Evolutionary conservation across 2,113 vertebrate genomes (phyloP).

Genomic region (Semnornis frantzii): DNA sequence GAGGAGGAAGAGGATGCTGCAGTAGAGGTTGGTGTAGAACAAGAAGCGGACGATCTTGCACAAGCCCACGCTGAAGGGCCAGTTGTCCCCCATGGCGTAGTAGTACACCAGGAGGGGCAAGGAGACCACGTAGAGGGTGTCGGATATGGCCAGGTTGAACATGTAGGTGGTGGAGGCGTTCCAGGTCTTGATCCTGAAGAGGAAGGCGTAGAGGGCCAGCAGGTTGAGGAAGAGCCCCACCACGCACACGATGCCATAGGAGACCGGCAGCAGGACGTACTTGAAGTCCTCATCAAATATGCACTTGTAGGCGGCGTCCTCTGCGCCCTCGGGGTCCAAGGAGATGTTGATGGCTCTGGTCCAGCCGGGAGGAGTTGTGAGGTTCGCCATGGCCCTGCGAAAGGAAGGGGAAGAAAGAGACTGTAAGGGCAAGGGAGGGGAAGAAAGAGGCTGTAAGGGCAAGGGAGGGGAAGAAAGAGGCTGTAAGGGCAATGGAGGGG

Average conservation of each 20-base stretch:
- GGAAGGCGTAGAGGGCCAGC: constrained; percentile 84
- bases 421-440: background rate
- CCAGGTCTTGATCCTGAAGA: constrained; percentile 92
- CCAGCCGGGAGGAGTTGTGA: constrained; percentile 3
- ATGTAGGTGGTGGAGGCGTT: constrained; percentile 93
- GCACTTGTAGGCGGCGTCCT: constrained; percentile 77
- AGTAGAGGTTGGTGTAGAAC: constrained; percentile 96
- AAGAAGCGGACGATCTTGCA: constrained; percentile 96
- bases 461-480: no score
- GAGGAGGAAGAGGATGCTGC: constrained; percentile 94
- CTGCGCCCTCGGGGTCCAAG: background rate
- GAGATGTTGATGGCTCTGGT: constrained; percentile 56
- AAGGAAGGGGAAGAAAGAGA: background rate
- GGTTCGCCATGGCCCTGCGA: constrained; percentile 42
- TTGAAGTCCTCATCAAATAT: constrained; percentile 90
- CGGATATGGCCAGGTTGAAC: constrained; percentile 92
- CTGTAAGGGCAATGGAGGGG: no score
- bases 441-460: no score
- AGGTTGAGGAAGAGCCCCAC: constrained; percentile 88
- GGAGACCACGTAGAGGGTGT: constrained; percentile 89
- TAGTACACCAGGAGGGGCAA: constrained; percentile 94
- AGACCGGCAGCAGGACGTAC: constrained; percentile 90
- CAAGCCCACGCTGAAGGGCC: constrained; percentile 88
- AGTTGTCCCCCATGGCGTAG: constrained; percentile 89
- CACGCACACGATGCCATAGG: constrained; percentile 88